Conservation (phyloP, 2,888 invertebrate genomes). For the Drosophila cognata region DNA sequence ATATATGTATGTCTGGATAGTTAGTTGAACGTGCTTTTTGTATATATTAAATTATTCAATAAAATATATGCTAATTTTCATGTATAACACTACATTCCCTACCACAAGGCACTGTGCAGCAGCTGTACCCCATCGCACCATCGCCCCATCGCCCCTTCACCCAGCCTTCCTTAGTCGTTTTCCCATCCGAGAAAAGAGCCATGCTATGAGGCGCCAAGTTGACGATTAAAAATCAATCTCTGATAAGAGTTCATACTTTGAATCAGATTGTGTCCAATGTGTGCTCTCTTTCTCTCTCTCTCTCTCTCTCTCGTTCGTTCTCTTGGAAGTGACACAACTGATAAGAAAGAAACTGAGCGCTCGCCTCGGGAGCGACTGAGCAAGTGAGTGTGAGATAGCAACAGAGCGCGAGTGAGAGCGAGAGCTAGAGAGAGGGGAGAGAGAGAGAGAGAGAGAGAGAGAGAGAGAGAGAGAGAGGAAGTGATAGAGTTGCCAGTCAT, state of each 20-base stretch:
- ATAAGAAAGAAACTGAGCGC: conserved; percentile 50
- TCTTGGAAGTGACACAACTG: conserved; percentile 7
- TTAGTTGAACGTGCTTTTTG: background rate
- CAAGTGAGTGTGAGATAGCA: conserved; percentile 4
- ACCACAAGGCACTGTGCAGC: conserved; percentile 5
- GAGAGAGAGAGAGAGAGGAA: conserved; percentile 6
- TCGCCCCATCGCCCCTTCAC: background rate
- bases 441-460: conserved; percentile 5
- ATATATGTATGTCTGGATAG: background rate
- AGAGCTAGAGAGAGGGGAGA: background rate
- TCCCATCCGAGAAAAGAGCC: conserved; percentile 2
- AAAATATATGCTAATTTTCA: conserved; percentile 57
- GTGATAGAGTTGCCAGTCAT: conserved; percentile 21
- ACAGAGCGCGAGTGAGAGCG: conserved; percentile 1
- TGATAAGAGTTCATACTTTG: conserved; percentile 65
- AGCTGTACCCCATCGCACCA: background rate
- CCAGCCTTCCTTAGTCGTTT: background rate
- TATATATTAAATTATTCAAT: conserved; percentile 3
- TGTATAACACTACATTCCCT: conserved; percentile 53
- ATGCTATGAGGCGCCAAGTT: conserved; percentile 35
- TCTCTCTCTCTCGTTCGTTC: background rate
- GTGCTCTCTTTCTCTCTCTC: conserved; percentile 4
- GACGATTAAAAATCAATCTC: conserved; percentile 51
- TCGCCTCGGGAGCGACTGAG: background rate
- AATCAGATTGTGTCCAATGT: conserved; percentile 46